Base-by-base conservation (phyloP, 2,888 invertebrate genomes). In the Spilarctia lutea region DNA sequence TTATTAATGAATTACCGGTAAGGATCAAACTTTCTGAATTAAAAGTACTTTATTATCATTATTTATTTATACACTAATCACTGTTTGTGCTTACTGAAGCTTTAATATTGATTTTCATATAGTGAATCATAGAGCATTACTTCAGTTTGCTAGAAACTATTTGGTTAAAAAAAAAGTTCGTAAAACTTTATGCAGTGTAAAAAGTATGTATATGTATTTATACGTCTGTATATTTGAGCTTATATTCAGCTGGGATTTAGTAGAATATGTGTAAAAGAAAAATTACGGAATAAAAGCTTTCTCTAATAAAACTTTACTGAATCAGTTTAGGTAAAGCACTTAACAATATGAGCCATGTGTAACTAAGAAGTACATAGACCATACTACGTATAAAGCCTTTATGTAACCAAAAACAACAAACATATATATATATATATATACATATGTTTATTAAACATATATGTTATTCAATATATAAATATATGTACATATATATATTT, bases 1-100 rank as follows among this genome's bases (percentile, higher is more conserved):
- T 95, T 75, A 81, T 95, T 76, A 92, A 91, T 90, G 94, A 94
- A 92, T 92, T 92, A 75, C 87, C 90, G 42, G 94, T 94, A 86
- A 91, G 87, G 74, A 35, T 35, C 65, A 69, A 33, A 30, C 0
- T 60, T 71, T 42, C 30, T 42, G 24, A 63, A 18, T 42, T 20
- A 18, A 63, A 63, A 42, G 42, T 71, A 71, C 18, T 6, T 16
- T 7, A 35, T 24, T 68, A 68, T 24, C 20, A n/a, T 48, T 30
- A 68, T 30, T 45, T 67, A 45, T 67, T 20, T 30, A 45, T 68
- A 45, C 45, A 27, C 20, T 27, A 18, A 27, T 42, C 20, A 45
- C 20, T 68, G n/a, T 68, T 45, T 20, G 20, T 30, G 30, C 6
- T 42, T 30, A 20, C 20, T 11, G 7, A 68, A 68, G 18, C 27